Evolutionary conservation across 2,888 invertebrate species (phyloP).

Genomic region (Pherbina coryleti): DNA sequence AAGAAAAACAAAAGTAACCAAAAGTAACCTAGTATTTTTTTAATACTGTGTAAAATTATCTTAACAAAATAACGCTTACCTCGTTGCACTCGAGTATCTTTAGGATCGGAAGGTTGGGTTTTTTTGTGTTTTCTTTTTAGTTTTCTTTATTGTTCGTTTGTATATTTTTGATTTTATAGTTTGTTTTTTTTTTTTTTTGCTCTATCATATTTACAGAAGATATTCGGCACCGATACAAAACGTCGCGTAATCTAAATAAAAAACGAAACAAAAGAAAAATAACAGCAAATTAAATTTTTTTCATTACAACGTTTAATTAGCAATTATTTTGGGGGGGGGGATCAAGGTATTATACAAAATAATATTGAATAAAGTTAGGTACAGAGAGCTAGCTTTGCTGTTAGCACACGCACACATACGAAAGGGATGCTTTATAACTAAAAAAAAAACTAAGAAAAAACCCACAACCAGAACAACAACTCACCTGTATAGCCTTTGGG

Average conservation of each 20-base stretch:
- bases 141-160: constrained; percentile 45
- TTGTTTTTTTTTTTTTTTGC: constrained; percentile 44
- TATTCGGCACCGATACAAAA: constrained; percentile 71
- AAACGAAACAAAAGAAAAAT: constrained; percentile 67
- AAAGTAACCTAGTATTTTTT: not conserved
- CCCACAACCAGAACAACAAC: constrained; percentile 46
- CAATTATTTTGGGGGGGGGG: constrained; percentile 35
- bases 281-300: constrained; percentile 56
- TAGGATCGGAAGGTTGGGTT: constrained; percentile 49
- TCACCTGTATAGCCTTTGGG: constrained; percentile 85
- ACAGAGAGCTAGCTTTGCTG: constrained; percentile 36
- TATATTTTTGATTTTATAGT: constrained; percentile 43
- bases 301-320: constrained; percentile 45
- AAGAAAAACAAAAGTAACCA: not conserved
- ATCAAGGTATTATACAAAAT: constrained; percentile 39
- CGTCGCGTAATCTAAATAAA: constrained; percentile 70
- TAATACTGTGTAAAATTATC: not conserved
- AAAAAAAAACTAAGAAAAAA: constrained; percentile 30
- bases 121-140: constrained; percentile 49
- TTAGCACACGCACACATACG: constrained; percentile 70
- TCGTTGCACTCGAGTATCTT: constrained; percentile 47
- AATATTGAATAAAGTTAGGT: constrained; percentile 23
- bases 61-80: constrained; percentile 46
- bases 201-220: constrained; percentile 68
- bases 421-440: not conserved